These are phyloP conservation scores for Cinara cedri DNA, from an alignment of 2,888 invertebrate genomes.

Conservation along the genomic window DNA sequence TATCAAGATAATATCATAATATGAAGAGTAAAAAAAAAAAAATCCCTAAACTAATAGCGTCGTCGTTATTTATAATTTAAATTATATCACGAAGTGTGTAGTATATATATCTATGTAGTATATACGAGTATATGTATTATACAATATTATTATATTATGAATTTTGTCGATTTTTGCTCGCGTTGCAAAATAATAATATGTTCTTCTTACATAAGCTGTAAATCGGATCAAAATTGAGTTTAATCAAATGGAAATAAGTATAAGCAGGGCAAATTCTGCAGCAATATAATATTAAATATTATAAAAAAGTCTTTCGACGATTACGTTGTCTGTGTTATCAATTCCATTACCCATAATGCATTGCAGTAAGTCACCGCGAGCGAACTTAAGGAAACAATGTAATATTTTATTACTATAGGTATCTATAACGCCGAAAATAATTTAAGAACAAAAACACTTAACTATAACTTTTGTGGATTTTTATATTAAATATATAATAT, in stretches of 20 bases:
- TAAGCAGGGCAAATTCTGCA: not conserved
- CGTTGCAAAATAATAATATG: not conserved
- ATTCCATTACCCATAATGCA: not conserved
- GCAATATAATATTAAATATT: no score
- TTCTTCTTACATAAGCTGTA: not conserved
- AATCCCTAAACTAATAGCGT: not conserved
- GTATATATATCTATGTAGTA: no score
- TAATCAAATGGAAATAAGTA: constrained; percentile 27
- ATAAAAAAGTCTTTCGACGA: constrained; percentile 3
- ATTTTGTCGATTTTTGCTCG: not conserved
- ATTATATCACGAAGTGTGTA: not conserved
- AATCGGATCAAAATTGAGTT: constrained; percentile 18
- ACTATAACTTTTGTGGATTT: no score
- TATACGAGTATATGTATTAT: no score
- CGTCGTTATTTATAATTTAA: not conserved
- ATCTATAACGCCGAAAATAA: no score
- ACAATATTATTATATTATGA: not conserved
- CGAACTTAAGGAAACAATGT: not conserved
- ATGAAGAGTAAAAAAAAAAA: no score
- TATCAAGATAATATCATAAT: no score
- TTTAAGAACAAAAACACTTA: no score
- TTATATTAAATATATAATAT: no score
- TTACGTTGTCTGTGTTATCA: constrained; percentile 5
- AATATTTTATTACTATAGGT: no score
- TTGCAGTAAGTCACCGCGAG: not conserved